Conservation (phyloP, 2,888 invertebrate species). For the Anodontia alba region DNA sequence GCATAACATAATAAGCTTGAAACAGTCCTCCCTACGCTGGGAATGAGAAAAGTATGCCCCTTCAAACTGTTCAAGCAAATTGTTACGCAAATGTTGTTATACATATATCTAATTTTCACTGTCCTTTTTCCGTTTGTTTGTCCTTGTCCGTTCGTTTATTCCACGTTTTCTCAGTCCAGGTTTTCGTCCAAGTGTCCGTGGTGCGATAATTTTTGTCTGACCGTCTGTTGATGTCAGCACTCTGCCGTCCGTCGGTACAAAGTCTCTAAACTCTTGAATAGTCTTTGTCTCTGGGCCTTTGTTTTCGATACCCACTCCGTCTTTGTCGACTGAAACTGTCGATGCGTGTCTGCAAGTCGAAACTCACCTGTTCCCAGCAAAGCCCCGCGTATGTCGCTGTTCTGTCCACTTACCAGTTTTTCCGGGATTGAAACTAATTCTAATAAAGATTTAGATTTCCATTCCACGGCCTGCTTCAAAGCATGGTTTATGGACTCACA, state of each 20-base stretch:
- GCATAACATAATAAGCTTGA: background rate
- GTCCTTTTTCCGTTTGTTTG: background rate
- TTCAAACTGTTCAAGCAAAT: conserved; percentile 1
- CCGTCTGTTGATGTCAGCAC: conserved; percentile 26
- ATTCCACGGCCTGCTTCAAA: conserved; percentile 38
- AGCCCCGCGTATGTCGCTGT: conserved; percentile 22
- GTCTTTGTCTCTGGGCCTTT: conserved; percentile 6
- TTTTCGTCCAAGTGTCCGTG: conserved; percentile 37
- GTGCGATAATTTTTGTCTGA: conserved; percentile 28
- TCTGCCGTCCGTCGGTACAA: conserved; percentile 2
- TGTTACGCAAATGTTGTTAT: background rate
- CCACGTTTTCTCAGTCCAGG: conserved; percentile 36
- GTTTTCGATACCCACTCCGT: conserved; percentile 34
- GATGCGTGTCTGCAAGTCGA: background rate
- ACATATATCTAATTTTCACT: background rate
- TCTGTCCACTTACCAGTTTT: conserved; percentile 20
- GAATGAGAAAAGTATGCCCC: background rate
- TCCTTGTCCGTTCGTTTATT: conserved; percentile 12
- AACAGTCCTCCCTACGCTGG: background rate
- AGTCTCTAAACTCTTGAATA: conserved; percentile 15
- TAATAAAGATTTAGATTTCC: conserved; percentile 13
- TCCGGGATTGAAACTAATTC: conserved; percentile 22
- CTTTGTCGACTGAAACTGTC: conserved; percentile 22
- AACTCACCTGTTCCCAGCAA: conserved; percentile 21
- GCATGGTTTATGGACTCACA: conserved; percentile 50